Evolutionary conservation across 2,888 invertebrate species (phyloP).

Genomic region (Microctonus aethiopoides): DNA sequence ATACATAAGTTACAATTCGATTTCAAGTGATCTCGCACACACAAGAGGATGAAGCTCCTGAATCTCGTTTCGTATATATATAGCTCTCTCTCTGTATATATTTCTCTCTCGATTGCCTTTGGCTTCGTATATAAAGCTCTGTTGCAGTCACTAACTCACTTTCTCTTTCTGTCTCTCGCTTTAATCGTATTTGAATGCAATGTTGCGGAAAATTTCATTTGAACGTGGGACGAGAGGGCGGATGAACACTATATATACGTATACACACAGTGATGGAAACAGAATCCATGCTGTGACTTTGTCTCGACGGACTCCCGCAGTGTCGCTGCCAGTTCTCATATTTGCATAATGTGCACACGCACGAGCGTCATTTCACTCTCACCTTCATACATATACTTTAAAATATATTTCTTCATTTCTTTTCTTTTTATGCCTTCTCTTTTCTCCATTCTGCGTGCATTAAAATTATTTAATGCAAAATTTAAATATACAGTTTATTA

Average conservation of each 20-base stretch:
- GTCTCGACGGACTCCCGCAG: slow-evolving; percentile 50
- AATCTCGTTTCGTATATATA: background rate
- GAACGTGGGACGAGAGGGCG: slow-evolving; percentile 50
- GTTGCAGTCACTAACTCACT: slow-evolving; percentile 33
- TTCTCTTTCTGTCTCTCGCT: slow-evolving; percentile 59
- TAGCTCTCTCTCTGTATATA: background rate
- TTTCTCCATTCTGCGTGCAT: background rate
- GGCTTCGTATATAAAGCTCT: background rate
- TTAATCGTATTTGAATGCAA: slow-evolving; percentile 70
- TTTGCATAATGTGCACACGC: slow-evolving; percentile 32
- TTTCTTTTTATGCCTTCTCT: background rate
- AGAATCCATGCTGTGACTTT: slow-evolving; percentile 62
- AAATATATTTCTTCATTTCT: background rate
- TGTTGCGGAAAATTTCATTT: slow-evolving; percentile 70
- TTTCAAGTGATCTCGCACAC: slow-evolving; percentile 51
- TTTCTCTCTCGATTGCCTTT: background rate
- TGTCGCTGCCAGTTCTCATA: slow-evolving; percentile 17
- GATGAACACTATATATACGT: slow-evolving; percentile 15
- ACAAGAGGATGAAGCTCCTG: background rate
- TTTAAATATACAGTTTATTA: background rate
- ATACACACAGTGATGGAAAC: slow-evolving; percentile 16
- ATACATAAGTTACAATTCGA: slow-evolving; percentile 63
- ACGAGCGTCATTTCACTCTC: slow-evolving; percentile 13
- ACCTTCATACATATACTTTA: background rate
- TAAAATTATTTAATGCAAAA: slow-evolving; percentile 10